Conservation (phyloP, 2,797 vertebrate genomes). For the Argya squamiceps region DNA sequence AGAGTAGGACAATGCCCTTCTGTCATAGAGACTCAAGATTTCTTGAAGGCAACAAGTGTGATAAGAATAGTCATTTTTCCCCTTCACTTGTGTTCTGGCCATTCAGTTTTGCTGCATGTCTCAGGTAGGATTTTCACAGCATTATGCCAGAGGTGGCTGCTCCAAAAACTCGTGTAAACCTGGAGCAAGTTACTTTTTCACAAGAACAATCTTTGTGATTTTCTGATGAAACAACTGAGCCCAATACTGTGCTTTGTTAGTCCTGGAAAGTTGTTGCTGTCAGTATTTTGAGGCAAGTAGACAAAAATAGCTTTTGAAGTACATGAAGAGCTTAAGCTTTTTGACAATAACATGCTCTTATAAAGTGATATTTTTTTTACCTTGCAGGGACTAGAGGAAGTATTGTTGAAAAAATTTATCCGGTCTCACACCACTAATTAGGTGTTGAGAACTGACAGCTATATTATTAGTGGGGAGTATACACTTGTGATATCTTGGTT, state of each 20-base stretch:
- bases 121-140: background rate
- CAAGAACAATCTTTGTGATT: background rate
- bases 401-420: background rate
- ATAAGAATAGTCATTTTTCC: background rate
- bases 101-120: background rate
- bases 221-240: background rate
- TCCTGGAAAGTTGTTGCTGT: background rate
- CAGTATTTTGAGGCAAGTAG: background rate
- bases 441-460: background rate
- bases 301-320: background rate
- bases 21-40: background rate
- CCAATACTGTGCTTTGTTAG: background rate
- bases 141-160: background rate
- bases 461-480: background rate
- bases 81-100: background rate
- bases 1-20: background rate
- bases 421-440: background rate
- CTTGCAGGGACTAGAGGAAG: background rate
- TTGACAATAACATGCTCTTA: background rate
- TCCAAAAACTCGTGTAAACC: background rate
- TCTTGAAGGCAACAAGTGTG: background rate
- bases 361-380: background rate
- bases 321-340: background rate
- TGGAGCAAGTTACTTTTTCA: background rate
- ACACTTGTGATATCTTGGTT: background rate